These are phyloP conservation scores for Apamea sordens DNA, from an alignment of 2,888 invertebrate species.

Conservation along the genomic window DNA sequence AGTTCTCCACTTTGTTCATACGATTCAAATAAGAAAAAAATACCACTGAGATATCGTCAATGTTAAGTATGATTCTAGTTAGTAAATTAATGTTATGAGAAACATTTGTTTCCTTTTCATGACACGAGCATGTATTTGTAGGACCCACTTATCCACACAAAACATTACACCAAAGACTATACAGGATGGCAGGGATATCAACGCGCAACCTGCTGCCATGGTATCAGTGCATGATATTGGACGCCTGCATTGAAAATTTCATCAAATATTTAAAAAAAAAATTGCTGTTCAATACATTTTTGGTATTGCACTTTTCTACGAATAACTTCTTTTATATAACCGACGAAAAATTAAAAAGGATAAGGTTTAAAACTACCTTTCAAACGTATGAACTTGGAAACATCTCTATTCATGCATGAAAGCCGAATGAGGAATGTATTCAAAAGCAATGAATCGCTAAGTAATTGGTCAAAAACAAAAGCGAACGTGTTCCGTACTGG, in stretches of 20 bases:
- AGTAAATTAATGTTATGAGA: not conserved
- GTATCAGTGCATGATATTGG: too few relatives aligned
- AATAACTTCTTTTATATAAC: too few relatives aligned
- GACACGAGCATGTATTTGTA: too few relatives aligned
- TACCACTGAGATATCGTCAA: not conserved
- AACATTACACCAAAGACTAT: not conserved
- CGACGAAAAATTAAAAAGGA: too few relatives aligned
- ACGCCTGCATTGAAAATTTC: too few relatives aligned
- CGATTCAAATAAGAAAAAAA: not conserved
- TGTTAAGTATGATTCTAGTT: not conserved
- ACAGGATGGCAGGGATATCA: too few relatives aligned
- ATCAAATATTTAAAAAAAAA: too few relatives aligned
- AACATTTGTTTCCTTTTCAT: not conserved
- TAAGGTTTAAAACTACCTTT: not conserved
- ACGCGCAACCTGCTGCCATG: too few relatives aligned
- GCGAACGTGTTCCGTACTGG: not conserved
- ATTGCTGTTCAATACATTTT: too few relatives aligned
- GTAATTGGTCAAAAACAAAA: constrained; percentile 23
- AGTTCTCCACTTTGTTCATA: not conserved
- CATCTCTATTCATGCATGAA: constrained; percentile 16
- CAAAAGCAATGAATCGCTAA: constrained; percentile 23
- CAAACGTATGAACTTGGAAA: constrained; percentile 2
- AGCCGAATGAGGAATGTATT: not conserved
- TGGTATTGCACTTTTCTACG: too few relatives aligned
- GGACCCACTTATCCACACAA: not conserved